phyloP scores from a whole-genome alignment of 1,140 invertebrate species.

The Cylas formicarius region DNA sequence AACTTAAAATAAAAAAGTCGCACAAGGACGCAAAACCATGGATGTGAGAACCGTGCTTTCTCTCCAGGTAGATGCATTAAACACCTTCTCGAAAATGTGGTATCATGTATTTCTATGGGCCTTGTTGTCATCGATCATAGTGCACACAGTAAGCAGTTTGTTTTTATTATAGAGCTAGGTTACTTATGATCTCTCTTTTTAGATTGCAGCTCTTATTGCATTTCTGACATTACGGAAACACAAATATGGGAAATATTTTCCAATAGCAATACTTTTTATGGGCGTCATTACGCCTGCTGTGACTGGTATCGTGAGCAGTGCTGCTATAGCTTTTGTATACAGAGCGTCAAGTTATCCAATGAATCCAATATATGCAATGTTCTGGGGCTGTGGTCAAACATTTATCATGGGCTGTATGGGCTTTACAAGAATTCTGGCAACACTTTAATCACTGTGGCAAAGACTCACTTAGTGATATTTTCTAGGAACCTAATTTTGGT shows the following conservation, averaged over 20 bases:
- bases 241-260: slow-evolving; percentile 89
- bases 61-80: slow-evolving; percentile 51
- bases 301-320: slow-evolving; percentile 83
- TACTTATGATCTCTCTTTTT: slow-evolving; percentile 20
- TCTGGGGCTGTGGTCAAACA: slow-evolving; percentile 94
- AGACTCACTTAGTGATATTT: slow-evolving; percentile 6
- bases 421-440: slow-evolving; percentile 87
- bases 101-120: slow-evolving; percentile 93
- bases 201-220: slow-evolving; percentile 79
- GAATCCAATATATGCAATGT: slow-evolving; percentile 81
- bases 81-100: slow-evolving; percentile 85
- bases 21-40: slow-evolving; percentile 29
- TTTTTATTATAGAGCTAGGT: slow-evolving; percentile 7
- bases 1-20: slow-evolving; percentile 23
- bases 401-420: slow-evolving; percentile 78
- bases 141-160: slow-evolving; percentile 57
- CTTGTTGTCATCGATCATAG: slow-evolving; percentile 85
- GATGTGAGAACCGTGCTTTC: slow-evolving; percentile 57
- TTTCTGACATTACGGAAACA: slow-evolving; percentile 86
- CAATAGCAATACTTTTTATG: slow-evolving; percentile 79
- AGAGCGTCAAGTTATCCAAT: slow-evolving; percentile 79
- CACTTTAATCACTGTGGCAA: slow-evolving; percentile 58
- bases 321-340: slow-evolving; percentile 90
- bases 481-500: not conserved
- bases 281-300: slow-evolving; percentile 78